Base-by-base conservation (phyloP, 2,113 vertebrate species). In the Engraulis encrasicolus region DNA sequence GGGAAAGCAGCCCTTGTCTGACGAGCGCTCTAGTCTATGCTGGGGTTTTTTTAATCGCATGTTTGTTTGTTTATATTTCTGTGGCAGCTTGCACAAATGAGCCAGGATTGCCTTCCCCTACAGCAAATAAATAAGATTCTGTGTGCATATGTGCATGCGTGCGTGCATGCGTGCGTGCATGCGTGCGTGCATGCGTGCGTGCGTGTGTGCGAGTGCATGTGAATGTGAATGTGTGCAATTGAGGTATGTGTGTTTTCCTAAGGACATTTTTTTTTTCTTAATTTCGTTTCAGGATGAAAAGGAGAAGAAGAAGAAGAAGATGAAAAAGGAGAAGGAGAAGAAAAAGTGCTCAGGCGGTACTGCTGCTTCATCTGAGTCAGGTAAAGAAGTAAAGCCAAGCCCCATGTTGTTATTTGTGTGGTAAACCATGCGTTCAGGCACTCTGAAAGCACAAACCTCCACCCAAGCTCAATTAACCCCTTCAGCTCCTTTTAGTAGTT, bases 261-360 rank as follows among this genome's bases (percentile, higher is more conserved):
- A 74, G 66, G 66, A 45, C 40, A 45, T 31, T 31, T 31, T 14
- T 15, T 12, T 74, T 31, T 74, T 74, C 31, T 31, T n/a, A n/a
- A n/a, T 74, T 74, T 74, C 27, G 34, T 74, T 74, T 34, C 66
- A 74, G 66, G 66, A 74, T 74, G 66, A 74, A 74, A 74, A 74
- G 66, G 27, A 31, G 66, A 74, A 92, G 19, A 93, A 92, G 23
- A 92, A 90, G 15, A 91, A 90, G 81, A 88, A 90, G 40, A 91
- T 90, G 20, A 88, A 90, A 38, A 88, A 91, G 4, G 85, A 78
- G 36, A 49, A 85, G 61, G 6, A 15, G 2, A 81, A 40, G 50
- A 61, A 58, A 58, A 61, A 58, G 50, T 23, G 27, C 34, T 4
- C 66, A 74, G 14, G 66, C 31, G 11, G 34, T 14, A 31, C 7